Conservation (phyloP, 2,888 invertebrate species). For the Carterocephalus palaemon region DNA sequence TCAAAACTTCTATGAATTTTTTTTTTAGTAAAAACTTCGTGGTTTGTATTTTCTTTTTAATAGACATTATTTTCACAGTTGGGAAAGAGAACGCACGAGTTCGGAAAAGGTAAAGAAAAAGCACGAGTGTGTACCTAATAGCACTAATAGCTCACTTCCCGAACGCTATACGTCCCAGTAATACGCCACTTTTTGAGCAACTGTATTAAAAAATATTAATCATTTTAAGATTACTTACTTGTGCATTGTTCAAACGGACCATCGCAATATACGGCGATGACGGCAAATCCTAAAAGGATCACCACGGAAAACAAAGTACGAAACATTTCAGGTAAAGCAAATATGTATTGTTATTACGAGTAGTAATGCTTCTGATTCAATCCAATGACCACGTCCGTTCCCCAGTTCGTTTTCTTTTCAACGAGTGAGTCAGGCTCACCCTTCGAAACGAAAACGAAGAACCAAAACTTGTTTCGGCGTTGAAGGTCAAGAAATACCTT, state of each 20-base stretch:
- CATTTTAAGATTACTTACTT: conserved; percentile 35
- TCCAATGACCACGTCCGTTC: not conserved
- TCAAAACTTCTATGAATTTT: no score
- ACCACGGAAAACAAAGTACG: conserved; percentile 27
- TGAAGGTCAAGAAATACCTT: conserved; percentile 25
- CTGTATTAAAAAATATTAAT: conserved; percentile 1
- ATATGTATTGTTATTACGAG: no score
- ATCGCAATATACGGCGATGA: conserved; percentile 26
- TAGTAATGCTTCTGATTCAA: not conserved
- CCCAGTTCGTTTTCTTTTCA: no score
- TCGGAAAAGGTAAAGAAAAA: no score
- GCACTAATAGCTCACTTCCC: no score
- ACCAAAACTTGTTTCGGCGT: conserved; percentile 28
- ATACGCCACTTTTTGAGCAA: no score
- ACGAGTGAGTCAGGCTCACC: conserved; percentile 13
- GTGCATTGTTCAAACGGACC: conserved; percentile 42
- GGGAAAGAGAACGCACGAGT: no score
- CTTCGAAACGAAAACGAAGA: conserved; percentile 26
- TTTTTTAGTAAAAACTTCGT: no score
- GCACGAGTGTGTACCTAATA: no score
- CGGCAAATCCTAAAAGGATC: conserved; percentile 27
- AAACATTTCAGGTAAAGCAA: conserved; percentile 33
- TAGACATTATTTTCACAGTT: no score
- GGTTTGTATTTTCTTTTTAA: no score
- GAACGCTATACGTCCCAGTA: no score